phyloP scores from a whole-genome alignment of 2,888 invertebrate genomes.

The Chrysolina haemoptera region DNA sequence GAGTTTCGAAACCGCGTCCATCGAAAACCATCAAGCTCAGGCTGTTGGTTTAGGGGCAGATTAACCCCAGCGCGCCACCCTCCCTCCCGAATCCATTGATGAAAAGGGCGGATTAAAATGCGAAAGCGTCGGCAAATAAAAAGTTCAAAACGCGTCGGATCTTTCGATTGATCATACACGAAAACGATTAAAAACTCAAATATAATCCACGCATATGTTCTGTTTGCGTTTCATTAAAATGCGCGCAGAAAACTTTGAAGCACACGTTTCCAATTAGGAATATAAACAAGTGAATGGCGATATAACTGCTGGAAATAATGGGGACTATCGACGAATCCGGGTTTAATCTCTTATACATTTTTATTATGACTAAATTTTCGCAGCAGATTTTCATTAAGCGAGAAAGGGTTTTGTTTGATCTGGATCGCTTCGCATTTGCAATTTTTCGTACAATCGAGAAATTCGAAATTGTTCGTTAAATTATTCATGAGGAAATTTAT shows the following conservation, averaged over 20 bases:
- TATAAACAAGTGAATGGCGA: constrained; percentile 51
- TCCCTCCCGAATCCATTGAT: background rate
- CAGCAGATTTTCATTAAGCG: constrained; percentile 25
- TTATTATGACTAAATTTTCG: constrained; percentile 40
- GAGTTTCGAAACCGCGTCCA: background rate
- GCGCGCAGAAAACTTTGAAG: constrained; percentile 65
- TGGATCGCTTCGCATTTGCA: background rate
- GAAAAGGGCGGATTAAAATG: constrained; percentile 22
- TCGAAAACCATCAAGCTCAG: background rate
- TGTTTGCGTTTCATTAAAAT: constrained; percentile 67
- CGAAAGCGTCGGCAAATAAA: constrained; percentile 39
- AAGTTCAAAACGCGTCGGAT: constrained; percentile 46
- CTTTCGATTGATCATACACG: constrained; percentile 60
- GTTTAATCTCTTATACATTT: constrained; percentile 47
- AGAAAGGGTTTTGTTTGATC: constrained; percentile 3
- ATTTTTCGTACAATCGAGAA: background rate
- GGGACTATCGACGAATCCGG: constrained; percentile 42
- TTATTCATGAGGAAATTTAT: no score
- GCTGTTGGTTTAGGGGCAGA: constrained; percentile 21
- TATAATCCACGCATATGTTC: constrained; percentile 55
- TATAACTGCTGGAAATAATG: constrained; percentile 62
- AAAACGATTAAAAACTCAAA: constrained; percentile 61
- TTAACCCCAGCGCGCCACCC: background rate
- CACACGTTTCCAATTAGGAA: constrained; percentile 68
- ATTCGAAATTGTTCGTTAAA: no score